These are phyloP conservation scores for Psophia crepitans DNA, from an alignment of 2,113 vertebrate species.

Conservation along the genomic window DNA sequence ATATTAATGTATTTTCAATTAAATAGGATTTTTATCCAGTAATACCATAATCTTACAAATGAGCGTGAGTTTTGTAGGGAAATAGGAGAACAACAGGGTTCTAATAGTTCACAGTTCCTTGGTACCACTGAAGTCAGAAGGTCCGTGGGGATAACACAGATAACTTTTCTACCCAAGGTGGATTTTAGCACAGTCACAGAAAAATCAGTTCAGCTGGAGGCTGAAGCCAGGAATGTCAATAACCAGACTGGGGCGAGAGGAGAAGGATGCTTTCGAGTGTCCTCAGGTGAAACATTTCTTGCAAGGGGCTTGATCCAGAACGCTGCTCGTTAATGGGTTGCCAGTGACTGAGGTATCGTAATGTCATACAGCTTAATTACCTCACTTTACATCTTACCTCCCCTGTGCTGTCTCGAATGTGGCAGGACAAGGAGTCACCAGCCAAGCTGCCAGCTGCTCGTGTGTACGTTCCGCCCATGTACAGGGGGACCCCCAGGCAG, in stretches of 20 bases:
- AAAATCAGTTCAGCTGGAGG: background rate
- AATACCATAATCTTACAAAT: background rate
- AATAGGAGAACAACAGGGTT: background rate
- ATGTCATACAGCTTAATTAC: background rate
- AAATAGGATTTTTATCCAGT: background rate
- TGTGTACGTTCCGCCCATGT: background rate
- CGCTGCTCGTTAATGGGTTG: rapidly evolving
- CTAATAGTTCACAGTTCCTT: background rate
- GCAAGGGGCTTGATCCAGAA: background rate
- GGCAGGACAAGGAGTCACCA: background rate
- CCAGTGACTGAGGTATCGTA: background rate
- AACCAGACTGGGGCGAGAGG: background rate
- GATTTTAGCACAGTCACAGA: background rate
- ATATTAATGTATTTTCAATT: background rate
- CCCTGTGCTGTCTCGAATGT: background rate
- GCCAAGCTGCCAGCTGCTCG: background rate
- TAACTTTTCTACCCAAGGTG: too few species aligned
- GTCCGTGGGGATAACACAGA: background rate
- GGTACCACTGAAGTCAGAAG: background rate
- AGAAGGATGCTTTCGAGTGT: background rate
- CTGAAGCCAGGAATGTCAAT: background rate
- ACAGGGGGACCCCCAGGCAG: background rate
- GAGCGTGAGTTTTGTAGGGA: background rate
- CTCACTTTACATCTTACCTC: background rate
- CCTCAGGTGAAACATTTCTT: background rate